phyloP scores from a whole-genome alignment of 2,888 invertebrate species.

The Tiphia femorata region DNA sequence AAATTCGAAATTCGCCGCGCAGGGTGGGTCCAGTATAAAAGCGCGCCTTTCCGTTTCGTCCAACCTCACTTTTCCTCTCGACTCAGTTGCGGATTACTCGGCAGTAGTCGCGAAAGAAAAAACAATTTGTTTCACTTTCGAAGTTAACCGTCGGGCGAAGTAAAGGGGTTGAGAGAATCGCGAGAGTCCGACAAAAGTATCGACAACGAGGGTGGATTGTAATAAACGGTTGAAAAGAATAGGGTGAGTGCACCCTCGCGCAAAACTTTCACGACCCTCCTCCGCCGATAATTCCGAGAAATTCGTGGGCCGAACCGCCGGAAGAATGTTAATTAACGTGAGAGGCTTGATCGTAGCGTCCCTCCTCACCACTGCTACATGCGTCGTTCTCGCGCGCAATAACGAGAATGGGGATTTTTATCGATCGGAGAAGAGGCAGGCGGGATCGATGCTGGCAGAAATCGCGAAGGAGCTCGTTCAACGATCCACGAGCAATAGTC shows the following conservation, averaged over 20 bases:
- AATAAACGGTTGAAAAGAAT: no score
- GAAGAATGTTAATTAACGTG: slow-evolving; percentile 10
- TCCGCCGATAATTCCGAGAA: no score
- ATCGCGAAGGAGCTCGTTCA: slow-evolving; percentile 79
- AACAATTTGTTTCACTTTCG: neutral
- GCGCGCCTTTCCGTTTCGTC: neutral
- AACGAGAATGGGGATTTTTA: slow-evolving; percentile 20
- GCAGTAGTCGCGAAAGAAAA: neutral
- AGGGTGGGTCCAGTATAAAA: slow-evolving; percentile 35
- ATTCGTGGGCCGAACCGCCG: no score
- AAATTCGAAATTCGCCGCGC: no score
- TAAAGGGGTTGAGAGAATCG: no score
- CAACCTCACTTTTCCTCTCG: slow-evolving; percentile 20
- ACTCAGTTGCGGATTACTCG: neutral
- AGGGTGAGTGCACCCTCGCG: no score
- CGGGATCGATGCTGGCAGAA: slow-evolving; percentile 72
- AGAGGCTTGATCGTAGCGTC: slow-evolving; percentile 19
- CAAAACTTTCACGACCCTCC: no score
- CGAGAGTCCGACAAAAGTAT: no score
- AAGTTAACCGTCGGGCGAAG: no score
- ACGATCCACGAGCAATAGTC: slow-evolving; percentile 77
- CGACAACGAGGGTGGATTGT: no score
- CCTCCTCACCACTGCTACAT: slow-evolving; percentile 16
- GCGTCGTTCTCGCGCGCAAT: slow-evolving; percentile 21
- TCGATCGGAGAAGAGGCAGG: slow-evolving; percentile 17